These are phyloP conservation scores for Lindbergichthys nudifrons DNA, from an alignment of 2,797 vertebrate genomes.

Conservation along the genomic window DNA sequence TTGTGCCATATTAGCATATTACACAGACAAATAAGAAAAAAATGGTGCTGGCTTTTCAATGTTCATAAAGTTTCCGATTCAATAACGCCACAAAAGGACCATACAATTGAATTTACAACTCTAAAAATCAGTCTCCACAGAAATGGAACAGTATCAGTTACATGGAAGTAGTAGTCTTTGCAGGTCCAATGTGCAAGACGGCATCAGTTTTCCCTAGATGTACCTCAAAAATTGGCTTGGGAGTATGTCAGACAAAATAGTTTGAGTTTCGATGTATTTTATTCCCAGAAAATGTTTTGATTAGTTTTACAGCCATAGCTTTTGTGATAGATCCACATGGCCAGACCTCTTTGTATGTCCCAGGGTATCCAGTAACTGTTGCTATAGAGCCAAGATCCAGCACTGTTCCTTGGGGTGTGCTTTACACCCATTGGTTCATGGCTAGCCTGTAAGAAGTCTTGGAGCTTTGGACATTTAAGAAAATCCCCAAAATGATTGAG, in stretches of 20 bases:
- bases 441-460: background rate
- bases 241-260: background rate
- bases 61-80: background rate
- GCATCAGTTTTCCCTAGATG: background rate
- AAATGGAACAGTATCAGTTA: background rate
- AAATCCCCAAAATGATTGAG: constrained; percentile 1
- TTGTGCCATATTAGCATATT: background rate
- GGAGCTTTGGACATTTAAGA: background rate
- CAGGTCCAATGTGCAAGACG: background rate
- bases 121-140: background rate
- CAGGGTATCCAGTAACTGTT: constrained; percentile 1
- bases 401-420: background rate
- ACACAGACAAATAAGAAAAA: background rate
- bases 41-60: background rate
- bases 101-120: background rate
- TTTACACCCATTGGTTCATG: background rate
- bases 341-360: background rate
- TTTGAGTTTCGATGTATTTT: background rate
- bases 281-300: background rate
- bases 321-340: background rate
- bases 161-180: background rate
- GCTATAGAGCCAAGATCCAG: background rate
- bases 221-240: background rate
- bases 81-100: background rate
- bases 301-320: background rate